Evolutionary conservation across 2,797 vertebrate genomes (phyloP).

Genomic region (Syngnathus acus): DNA sequence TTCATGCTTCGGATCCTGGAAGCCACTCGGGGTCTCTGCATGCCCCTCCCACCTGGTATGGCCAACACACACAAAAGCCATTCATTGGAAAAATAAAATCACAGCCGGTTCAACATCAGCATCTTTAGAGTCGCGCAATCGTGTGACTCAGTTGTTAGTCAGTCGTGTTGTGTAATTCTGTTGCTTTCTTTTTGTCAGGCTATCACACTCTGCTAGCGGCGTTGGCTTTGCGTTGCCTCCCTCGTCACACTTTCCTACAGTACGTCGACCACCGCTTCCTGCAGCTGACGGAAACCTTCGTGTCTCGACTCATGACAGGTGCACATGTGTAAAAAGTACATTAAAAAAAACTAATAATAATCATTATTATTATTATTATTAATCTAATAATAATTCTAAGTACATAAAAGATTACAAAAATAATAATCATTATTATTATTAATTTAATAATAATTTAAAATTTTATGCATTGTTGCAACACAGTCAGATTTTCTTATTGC

Average conservation of each 20-base stretch:
- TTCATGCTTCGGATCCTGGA: conserved; percentile 86
- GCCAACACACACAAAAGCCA: conserved; percentile 12
- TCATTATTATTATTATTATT: too few species aligned
- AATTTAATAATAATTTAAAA: too few species aligned
- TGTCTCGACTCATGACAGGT: conserved; percentile 81
- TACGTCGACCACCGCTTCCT: conserved; percentile 80
- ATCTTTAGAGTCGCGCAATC: not conserved
- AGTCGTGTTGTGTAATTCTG: not conserved
- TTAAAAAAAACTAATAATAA: not conserved
- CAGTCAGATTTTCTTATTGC: too few species aligned
- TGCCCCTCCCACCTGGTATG: conserved; percentile 90
- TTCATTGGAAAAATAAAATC: not conserved
- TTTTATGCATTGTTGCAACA: too few species aligned
- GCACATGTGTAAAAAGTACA: conserved; percentile 8
- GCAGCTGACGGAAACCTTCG: conserved; percentile 78
- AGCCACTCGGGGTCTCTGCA: conserved; percentile 76
- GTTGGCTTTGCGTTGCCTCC: conserved; percentile 79
- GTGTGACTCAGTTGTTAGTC: not conserved
- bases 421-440: too few species aligned
- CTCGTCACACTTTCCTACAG: conserved; percentile 79
- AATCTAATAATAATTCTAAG: too few species aligned
- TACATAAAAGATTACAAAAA: too few species aligned
- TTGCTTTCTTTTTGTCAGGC: conserved; percentile 55
- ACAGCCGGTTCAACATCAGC: not conserved
- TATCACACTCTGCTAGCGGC: conserved; percentile 78